Evolutionary conservation across 2,797 vertebrate genomes (phyloP).

Genomic region (Clamator glandarius): DNA sequence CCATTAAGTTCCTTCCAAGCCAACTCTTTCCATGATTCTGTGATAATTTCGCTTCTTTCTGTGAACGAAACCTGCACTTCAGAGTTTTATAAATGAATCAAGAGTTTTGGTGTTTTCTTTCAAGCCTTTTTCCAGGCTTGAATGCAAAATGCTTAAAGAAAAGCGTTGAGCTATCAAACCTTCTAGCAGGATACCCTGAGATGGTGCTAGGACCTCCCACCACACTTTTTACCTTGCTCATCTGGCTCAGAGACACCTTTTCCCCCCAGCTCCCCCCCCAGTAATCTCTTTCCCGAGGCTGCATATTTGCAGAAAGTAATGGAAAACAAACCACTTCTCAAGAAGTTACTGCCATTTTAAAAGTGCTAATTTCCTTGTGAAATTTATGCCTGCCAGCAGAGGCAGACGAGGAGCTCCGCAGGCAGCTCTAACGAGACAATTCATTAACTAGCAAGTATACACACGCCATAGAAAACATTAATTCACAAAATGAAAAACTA

Average conservation of each 20-base stretch:
- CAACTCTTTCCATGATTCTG: too few relatives aligned
- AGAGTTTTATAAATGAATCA: not conserved
- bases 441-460: constrained; percentile 78
- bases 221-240: not conserved
- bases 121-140: not conserved
- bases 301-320: constrained; percentile 18
- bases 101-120: not conserved
- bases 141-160: not conserved
- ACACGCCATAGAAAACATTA: constrained; percentile 71
- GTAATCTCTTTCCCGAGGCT: not conserved
- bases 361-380: constrained; percentile 71
- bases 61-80: not conserved
- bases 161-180: not conserved
- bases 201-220: not conserved
- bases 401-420: constrained; percentile 49
- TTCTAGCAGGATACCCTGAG: accelerated
- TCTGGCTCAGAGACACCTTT: not conserved
- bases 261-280: not conserved
- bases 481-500: constrained; percentile 82
- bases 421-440: constrained; percentile 79
- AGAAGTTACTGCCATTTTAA: constrained; percentile 56
- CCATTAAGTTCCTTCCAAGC: too few relatives aligned
- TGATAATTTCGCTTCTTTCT: not conserved
- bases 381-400: constrained; percentile 68
- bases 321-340: constrained; percentile 47